Conservation (phyloP, 2,888 invertebrate genomes). For the Cenopis cana region DNA sequence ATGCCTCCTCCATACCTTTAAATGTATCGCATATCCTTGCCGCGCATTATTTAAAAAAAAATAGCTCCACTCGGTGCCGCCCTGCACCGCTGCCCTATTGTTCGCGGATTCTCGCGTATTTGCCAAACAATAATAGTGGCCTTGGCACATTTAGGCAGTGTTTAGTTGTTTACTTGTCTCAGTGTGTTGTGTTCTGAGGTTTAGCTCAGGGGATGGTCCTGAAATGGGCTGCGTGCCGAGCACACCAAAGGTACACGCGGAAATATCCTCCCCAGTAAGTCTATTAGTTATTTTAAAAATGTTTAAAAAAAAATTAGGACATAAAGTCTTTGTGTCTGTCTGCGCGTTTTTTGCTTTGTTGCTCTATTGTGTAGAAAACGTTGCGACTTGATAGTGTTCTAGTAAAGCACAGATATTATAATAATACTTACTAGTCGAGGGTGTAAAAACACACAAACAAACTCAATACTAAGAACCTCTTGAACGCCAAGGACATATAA, state of each 20-base stretch:
- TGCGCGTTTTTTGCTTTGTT: too few species aligned
- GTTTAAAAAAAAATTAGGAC: too few species aligned
- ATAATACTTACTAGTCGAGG: too few species aligned
- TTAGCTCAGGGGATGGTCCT: slow-evolving; percentile 50
- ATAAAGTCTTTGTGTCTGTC: too few species aligned
- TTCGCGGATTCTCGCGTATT: slow-evolving; percentile 54
- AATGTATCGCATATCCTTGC: slow-evolving; percentile 44
- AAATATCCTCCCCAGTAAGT: slow-evolving; percentile 58
- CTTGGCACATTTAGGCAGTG: slow-evolving; percentile 62
- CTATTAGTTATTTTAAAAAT: neutral
- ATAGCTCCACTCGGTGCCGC: slow-evolving; percentile 55
- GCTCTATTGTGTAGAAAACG: too few species aligned
- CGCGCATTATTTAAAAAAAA: slow-evolving; percentile 44
- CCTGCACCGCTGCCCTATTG: slow-evolving; percentile 61
- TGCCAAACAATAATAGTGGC: slow-evolving; percentile 54
- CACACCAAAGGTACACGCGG: slow-evolving; percentile 59
- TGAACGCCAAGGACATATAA: too few species aligned
- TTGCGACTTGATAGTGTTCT: too few species aligned
- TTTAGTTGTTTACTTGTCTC: slow-evolving; percentile 3
- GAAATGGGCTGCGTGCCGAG: slow-evolving; percentile 76
- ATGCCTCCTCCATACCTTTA: too few species aligned
- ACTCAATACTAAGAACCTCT: too few species aligned
- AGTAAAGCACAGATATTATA: too few species aligned
- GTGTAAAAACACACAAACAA: too few species aligned
- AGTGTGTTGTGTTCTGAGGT: slow-evolving; percentile 6